Conservation (phyloP, 1,140 invertebrate species). For the Drosophila elegans region DNA sequence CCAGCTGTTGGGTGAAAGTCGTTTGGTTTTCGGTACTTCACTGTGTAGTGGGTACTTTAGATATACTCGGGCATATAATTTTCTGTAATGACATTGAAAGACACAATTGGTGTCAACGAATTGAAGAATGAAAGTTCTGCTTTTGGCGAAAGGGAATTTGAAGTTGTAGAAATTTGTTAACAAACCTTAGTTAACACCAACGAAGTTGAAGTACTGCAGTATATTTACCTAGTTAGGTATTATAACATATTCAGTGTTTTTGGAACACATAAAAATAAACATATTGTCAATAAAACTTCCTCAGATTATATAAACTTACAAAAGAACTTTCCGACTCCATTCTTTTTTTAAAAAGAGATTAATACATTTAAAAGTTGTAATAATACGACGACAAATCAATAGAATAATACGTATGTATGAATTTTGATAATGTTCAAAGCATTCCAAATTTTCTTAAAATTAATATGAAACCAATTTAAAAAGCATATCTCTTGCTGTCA, state of each 20-base stretch:
- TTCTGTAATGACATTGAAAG: constrained; percentile 49
- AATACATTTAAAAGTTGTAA: too few species aligned
- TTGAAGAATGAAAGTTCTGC: constrained; percentile 49
- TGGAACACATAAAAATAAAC: too few species aligned
- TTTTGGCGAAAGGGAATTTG: neutral
- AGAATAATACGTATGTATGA: too few species aligned
- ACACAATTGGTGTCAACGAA: constrained; percentile 16
- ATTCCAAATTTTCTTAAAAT: neutral
- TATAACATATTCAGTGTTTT: too few species aligned
- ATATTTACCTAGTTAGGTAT: too few species aligned
- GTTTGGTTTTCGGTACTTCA: constrained; percentile 28
- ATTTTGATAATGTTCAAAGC: too few species aligned
- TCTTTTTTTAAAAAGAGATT: too few species aligned
- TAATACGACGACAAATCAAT: too few species aligned
- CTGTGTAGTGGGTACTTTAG: constrained; percentile 28
- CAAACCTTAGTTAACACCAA: neutral
- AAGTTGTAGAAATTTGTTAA: neutral
- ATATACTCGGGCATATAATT: constrained; percentile 34
- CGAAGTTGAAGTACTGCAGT: too few species aligned
- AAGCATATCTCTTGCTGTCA: constrained; percentile 1
- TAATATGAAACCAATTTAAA: neutral
- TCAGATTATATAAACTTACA: too few species aligned
- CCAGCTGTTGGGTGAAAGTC: constrained; percentile 54
- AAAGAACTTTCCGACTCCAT: too few species aligned
- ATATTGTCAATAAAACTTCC: too few species aligned